phyloP scores from a whole-genome alignment of 2,113 vertebrate genomes.

The Leptobrachium leishanense region DNA sequence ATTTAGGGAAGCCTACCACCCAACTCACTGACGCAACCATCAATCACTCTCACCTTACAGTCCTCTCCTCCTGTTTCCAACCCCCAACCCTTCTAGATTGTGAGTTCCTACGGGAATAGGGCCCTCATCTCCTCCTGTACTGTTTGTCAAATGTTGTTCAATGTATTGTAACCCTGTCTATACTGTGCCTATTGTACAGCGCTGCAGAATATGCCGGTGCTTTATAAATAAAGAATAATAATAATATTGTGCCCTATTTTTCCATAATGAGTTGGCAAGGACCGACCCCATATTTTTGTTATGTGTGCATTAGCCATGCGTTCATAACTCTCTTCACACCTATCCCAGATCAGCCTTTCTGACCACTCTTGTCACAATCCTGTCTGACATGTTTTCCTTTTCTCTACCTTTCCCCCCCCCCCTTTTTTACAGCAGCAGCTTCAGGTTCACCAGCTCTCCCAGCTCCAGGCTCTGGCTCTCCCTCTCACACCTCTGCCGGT shows the following conservation, averaged over 20 bases:
- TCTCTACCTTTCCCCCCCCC: conserved; percentile 3
- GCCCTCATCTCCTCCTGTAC: too few relatives aligned
- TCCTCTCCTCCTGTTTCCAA: background rate
- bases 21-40: too few relatives aligned
- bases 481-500: conserved; percentile 89
- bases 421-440: conserved; percentile 89
- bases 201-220: too few relatives aligned
- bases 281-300: background rate
- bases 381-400: conserved; percentile 13
- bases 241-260: background rate
- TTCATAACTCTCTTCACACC: background rate
- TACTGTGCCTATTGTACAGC: too few relatives aligned
- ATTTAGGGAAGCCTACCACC: too few relatives aligned
- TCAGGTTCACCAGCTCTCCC: conserved; percentile 95
- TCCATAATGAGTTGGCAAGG: background rate
- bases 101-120: too few relatives aligned
- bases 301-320: background rate
- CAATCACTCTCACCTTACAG: too few relatives aligned
- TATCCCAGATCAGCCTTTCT: background rate
- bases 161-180: too few relatives aligned
- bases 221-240: too few relatives aligned
- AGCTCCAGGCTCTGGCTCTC: conserved; percentile 93
- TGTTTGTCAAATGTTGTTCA: too few relatives aligned
- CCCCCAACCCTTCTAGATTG: too few relatives aligned
- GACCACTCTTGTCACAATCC: background rate